Conservation (phyloP, 2,888 invertebrate genomes). For the Pristionchus fissidentatus region DNA sequence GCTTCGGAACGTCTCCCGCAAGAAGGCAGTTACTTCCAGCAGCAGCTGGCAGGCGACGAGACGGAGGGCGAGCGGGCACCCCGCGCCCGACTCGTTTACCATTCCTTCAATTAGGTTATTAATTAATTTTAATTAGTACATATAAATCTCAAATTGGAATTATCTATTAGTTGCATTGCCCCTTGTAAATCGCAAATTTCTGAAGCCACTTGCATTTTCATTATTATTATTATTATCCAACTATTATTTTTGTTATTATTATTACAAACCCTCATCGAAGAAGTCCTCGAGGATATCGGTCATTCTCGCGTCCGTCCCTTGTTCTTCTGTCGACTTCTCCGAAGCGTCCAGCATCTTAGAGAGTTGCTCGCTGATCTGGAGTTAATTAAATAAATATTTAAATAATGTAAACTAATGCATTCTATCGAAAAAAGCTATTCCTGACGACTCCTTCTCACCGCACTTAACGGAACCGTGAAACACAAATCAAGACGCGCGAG, state of each 20-base stretch:
- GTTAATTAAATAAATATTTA: background rate
- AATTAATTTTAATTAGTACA: background rate
- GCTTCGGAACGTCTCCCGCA: conserved; percentile 92
- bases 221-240: background rate
- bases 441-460: too few relatives aligned
- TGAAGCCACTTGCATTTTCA: background rate
- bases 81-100: conserved; percentile 84
- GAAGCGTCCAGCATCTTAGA: conserved; percentile 86
- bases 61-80: conserved; percentile 85
- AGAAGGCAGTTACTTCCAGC: conserved; percentile 95
- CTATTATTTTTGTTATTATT: background rate
- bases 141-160: too few relatives aligned
- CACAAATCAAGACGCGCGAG: too few relatives aligned
- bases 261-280: conserved; percentile 87
- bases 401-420: background rate
- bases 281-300: conserved; percentile 89
- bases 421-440: too few relatives aligned
- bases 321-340: conserved; percentile 76
- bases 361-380: conserved; percentile 84
- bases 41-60: conserved; percentile 93
- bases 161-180: too few relatives aligned
- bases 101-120: conserved; percentile 80
- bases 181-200: too few relatives aligned
- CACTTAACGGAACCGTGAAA: too few relatives aligned
- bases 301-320: conserved; percentile 76